A percentile compares a stretch with the other conserved stretches of the same genome.
phyloP scores from a whole-genome alignment of 1,140 invertebrate species.

The Lethrus apterus region DNA sequence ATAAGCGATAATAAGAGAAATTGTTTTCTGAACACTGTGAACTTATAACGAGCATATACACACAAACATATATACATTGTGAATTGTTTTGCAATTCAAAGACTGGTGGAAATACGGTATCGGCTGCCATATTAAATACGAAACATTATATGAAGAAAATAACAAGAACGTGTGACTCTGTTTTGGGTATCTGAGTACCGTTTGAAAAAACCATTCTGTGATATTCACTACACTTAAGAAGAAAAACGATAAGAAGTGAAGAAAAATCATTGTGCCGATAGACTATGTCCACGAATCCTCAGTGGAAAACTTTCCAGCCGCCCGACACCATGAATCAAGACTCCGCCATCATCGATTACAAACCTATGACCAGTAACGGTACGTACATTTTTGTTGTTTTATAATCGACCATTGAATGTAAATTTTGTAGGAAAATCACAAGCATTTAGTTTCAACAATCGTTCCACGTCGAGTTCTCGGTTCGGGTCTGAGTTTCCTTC shows the following conservation, averaged over 20 bases:
- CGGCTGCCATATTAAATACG: conserved; percentile 30
- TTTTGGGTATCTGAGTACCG: conserved; percentile 32
- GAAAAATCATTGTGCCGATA: conserved; percentile 32
- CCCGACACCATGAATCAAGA: conserved; percentile 63
- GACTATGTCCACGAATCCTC: conserved; percentile 77
- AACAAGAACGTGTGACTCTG: conserved; percentile 22
- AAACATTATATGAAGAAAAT: conserved; percentile 11
- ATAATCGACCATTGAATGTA: neutral
- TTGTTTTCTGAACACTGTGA: conserved; percentile 24
- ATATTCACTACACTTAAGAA: conserved; percentile 45
- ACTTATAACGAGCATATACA: too few relatives aligned
- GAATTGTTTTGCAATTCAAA: too few relatives aligned
- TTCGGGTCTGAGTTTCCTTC: conserved; percentile 39
- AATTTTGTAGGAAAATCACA: conserved; percentile 39
- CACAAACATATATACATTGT: too few relatives aligned
- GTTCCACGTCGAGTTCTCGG: conserved; percentile 36
- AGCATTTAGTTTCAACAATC: conserved; percentile 38
- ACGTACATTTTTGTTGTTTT: conserved; percentile 25
- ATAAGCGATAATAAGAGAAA: conserved; percentile 13
- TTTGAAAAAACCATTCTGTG: conserved; percentile 43
- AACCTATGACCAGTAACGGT: conserved; percentile 53
- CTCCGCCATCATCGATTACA: conserved; percentile 65
- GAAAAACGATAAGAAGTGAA: conserved; percentile 32
- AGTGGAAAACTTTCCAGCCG: conserved; percentile 88
- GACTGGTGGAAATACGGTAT: conserved; percentile 20